Base-by-base conservation (phyloP, 2,797 vertebrate species). In the Glossophaga mutica region DNA sequence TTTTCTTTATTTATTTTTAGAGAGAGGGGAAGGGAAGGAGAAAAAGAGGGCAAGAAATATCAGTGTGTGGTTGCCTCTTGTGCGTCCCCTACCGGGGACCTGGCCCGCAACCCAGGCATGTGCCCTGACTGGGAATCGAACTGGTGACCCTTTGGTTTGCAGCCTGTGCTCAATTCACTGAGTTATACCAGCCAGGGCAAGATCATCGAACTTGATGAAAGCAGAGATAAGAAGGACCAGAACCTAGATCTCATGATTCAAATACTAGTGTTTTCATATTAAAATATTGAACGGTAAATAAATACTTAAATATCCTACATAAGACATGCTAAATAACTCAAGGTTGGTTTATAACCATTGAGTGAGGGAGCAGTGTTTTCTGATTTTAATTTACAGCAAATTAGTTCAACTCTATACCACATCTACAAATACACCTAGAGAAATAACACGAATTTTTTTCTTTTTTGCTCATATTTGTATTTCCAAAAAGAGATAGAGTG, bases 311-410 rank as follows among this genome's bases (percentile, higher is more conserved):
- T 92, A 39, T 34, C 7, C 9, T 44, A 2, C 81, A 6, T 67
- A 57, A 73, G n/a, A 0, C 3, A 32, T 42, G 37, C 32, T 55
- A 19, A 77, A 39, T 91, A 82, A 79, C 16, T 79, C 8, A 22
- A 90, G 32, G 10, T n/a, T 68, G 6, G 11, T 44, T 19, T 83
- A 39, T 37, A 90, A 71, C 44, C 26, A 39, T 32, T 78, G 52
- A 87, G 34, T 76, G n/a, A 89, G 16, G 39, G 65, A 68, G 29
- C 24, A 39, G 3, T 57, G 55, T 78, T 95, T 92, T 34, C 83
- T 68, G 16, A 79, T 67, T 92, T 96, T 86, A 77, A 89, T 83
- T 74, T 88, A 52, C n/a, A 87, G 15, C 19, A 86, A 48, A 83
- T 87, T 39, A 76, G 0, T 48, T 85, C 37, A 85, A 12, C 24